Evolutionary conservation across 2,888 invertebrate genomes (phyloP), one percentile per base, ranked within the genome.

Genomic region (Ichneumon xanthorius): DNA sequence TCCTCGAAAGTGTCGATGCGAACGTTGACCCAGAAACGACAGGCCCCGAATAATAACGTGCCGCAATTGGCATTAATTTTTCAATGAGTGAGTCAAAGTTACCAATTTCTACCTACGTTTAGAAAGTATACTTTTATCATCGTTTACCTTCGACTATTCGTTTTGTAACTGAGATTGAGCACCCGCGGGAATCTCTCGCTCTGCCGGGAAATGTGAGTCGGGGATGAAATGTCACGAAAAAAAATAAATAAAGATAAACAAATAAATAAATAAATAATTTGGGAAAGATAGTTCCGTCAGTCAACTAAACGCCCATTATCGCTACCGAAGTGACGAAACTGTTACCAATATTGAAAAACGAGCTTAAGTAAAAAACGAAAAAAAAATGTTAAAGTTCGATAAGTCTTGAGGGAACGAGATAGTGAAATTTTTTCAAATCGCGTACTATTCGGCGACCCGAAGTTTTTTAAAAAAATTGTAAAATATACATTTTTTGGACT

Each of bases 1-100:
- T 71, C 40, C 33, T 68, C 19, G 81, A 75, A 71, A 53, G 58
- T 16, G 33, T 63, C 22, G 30, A 70, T 77, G 58, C 71, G 78
- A 88, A 82, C 30, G 85, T 89, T 91, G 92, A 93, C 92, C 93
- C 93, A 93, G 88, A 92, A 93, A 93, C 92, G 93, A 93, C 88
- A 88, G 93, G 91, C 91, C 26, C 70, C 73, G 53, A 82, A 85
- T 71, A 79, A 72, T 53, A 88, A 89, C 83, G 87, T 89, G 89
- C 89, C 89, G 87, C 87, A 85, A 78, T 87, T 86, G 88, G 89
- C 89, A 90, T 89, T 88, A 92, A 90, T 92, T 93, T 92, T 92
- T 92, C 92, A 92, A 92, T 91, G 93, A 92, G 92, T 93, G 93
- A 93, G 93, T 93, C 91, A 92, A 92, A 93, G 93, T 93, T 94